These are phyloP conservation scores for Drosophila algonquin DNA, from an alignment of 2,888 invertebrate species.

Conservation along the genomic window DNA sequence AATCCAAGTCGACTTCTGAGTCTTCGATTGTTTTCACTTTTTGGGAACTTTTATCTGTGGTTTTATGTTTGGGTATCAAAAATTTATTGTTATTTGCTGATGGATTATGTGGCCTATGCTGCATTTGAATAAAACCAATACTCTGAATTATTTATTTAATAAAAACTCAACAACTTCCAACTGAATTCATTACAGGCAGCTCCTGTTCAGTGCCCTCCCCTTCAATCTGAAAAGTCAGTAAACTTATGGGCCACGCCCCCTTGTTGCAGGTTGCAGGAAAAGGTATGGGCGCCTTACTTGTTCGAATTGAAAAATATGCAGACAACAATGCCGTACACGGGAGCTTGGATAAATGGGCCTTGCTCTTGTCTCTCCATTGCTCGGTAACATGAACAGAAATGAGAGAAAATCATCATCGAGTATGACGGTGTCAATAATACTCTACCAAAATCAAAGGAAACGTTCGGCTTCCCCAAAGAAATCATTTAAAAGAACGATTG, in stretches of 20 bases:
- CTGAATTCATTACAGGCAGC: slow-evolving; percentile 6
- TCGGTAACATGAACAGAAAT: not conserved
- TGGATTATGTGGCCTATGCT: slow-evolving; percentile 28
- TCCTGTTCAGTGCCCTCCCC: not conserved
- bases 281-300: slow-evolving; percentile 58
- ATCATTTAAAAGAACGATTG: too few species aligned
- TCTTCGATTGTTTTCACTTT: slow-evolving; percentile 55
- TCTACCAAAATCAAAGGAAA: not conserved
- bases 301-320: slow-evolving; percentile 67
- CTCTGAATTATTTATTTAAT: slow-evolving; percentile 21
- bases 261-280: slow-evolving; percentile 34
- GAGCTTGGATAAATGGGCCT: slow-evolving; percentile 46
- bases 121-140: slow-evolving; percentile 27
- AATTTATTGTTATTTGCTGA: slow-evolving; percentile 33
- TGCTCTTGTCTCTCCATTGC: not conserved
- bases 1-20: slow-evolving; percentile 27
- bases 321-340: slow-evolving; percentile 62
- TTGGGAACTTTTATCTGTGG: slow-evolving; percentile 4
- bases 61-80: slow-evolving; percentile 23
- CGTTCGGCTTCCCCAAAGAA: too few species aligned
- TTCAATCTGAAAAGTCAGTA: not conserved
- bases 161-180: not conserved
- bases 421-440: not conserved
- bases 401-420: not conserved
- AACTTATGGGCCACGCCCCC: slow-evolving; percentile 49